Percentiles rank a stretch among this genome's conserved stretches.
These are phyloP conservation scores for Eolophus roseicapilla DNA, from an alignment of 2,113 vertebrate genomes.

Conservation along the genomic window DNA sequence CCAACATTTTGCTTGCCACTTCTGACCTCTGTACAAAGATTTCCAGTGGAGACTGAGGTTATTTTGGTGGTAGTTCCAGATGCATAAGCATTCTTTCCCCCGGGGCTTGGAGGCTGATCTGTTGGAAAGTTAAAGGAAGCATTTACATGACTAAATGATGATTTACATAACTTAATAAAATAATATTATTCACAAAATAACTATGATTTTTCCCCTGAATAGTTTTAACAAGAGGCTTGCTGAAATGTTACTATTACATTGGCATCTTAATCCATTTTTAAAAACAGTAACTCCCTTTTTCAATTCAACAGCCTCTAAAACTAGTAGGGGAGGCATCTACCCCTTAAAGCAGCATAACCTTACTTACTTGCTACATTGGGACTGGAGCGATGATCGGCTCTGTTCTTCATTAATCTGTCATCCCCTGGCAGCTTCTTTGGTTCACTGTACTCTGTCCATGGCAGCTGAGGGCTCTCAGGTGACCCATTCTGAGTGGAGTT, in stretches of 20 bases:
- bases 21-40: constrained; percentile 95
- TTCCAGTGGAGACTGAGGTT: constrained; percentile 97
- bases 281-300: not conserved
- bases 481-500: constrained; percentile 91
- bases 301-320: not conserved
- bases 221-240: not conserved
- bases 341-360: not conserved
- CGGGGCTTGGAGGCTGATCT: constrained; percentile 96
- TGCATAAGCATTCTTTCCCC: constrained; percentile 82
- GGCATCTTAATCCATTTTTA: not conserved
- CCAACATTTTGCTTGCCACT: not conserved
- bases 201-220: not conserved
- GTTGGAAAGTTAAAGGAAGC: constrained; percentile 34
- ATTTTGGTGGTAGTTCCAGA: constrained; percentile 91
- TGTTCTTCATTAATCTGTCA: constrained; percentile 90
- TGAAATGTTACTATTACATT: not conserved
- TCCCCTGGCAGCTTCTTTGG: constrained; percentile 90
- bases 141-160: not conserved
- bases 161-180: not conserved
- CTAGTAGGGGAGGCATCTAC: not conserved
- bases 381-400: constrained; percentile 94
- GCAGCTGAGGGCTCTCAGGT: constrained; percentile 89
- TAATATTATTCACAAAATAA: not conserved
- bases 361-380: constrained; percentile 97
- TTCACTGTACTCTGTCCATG: constrained; percentile 92